These are phyloP conservation scores for Zaprionus bogoriensis DNA, from an alignment of 2,888 invertebrate genomes.

Conservation along the genomic window DNA sequence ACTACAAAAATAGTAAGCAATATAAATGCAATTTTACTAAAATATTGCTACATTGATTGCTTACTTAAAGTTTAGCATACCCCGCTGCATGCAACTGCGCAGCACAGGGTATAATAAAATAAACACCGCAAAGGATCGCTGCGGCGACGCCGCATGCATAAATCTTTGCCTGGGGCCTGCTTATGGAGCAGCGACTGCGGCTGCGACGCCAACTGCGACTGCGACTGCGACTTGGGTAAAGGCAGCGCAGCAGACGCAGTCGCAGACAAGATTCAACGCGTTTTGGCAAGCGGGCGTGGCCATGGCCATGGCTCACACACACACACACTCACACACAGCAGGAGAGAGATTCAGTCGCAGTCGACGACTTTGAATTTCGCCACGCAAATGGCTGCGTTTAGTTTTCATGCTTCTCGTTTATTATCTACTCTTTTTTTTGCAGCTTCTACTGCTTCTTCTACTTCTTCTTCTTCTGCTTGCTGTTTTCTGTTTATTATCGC, in stretches of 20 bases:
- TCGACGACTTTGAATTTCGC: conserved; percentile 64
- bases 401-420: conserved; percentile 43
- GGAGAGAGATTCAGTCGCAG: conserved; percentile 25
- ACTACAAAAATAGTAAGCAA: neutral
- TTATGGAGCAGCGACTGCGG: conserved; percentile 17
- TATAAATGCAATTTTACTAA: neutral
- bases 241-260: conserved; percentile 12
- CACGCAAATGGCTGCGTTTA: conserved; percentile 61
- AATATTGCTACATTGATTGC: neutral
- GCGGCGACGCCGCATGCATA: conserved; percentile 57
- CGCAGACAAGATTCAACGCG: conserved; percentile 41
- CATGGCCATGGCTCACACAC: conserved; percentile 27
- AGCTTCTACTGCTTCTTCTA: no score
- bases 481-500: conserved; percentile 43
- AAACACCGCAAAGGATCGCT: conserved; percentile 61
- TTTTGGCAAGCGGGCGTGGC: conserved; percentile 59
- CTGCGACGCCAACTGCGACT: neutral
- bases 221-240: conserved; percentile 1
- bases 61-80: neutral
- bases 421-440: conserved; percentile 33
- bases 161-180: conserved; percentile 53
- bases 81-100: neutral
- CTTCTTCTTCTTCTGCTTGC: conserved; percentile 19
- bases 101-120: conserved; percentile 54
- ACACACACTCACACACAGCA: conserved; percentile 13